phyloP scores from a whole-genome alignment of 2,113 vertebrate species.

The Puma concolor region DNA sequence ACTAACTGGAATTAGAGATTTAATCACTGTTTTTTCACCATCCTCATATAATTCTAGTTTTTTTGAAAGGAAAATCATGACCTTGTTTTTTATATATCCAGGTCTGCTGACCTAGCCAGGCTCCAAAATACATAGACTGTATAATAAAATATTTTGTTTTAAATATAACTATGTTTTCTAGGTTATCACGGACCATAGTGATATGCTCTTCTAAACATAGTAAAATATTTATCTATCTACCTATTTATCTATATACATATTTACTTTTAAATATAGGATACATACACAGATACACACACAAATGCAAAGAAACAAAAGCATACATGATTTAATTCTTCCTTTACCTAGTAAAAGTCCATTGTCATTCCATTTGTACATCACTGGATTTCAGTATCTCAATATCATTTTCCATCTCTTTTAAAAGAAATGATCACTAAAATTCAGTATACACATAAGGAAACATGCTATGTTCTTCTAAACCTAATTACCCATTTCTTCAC shows the following conservation, averaged over 20 bases:
- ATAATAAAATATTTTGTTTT: background rate
- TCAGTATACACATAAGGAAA: background rate
- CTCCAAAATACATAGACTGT: background rate
- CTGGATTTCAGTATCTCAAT: background rate
- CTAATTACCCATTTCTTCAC: constrained; percentile 56
- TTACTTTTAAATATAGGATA: background rate
- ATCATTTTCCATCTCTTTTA: background rate
- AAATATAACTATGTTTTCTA: background rate
- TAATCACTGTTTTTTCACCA: background rate
- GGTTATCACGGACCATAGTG: background rate
- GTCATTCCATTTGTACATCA: background rate
- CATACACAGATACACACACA: background rate
- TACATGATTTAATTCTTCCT: background rate
- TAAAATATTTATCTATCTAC: background rate
- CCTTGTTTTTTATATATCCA: background rate
- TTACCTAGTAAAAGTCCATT: background rate
- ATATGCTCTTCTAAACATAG: background rate
- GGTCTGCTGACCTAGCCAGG: background rate
- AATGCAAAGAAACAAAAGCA: background rate
- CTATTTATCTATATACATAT: background rate
- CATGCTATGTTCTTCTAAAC: constrained; percentile 32
- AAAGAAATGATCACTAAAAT: background rate
- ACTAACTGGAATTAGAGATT: background rate
- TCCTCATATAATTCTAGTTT: background rate
- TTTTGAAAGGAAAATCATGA: background rate